Conservation (phyloP, 2,888 invertebrate genomes). For the Arrhopalites spinosus region DNA sequence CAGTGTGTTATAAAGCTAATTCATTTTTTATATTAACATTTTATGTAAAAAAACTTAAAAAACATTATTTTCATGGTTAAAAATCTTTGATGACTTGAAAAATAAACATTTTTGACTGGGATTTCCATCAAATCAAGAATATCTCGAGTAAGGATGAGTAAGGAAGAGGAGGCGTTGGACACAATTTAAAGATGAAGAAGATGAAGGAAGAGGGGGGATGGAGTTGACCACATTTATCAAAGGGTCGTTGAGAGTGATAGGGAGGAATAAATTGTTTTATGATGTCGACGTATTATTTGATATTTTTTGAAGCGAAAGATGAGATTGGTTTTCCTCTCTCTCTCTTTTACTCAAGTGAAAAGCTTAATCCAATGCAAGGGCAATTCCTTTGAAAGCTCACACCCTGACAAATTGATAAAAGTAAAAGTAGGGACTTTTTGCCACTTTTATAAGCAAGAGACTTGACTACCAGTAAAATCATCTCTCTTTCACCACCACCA, state of each 20-base stretch:
- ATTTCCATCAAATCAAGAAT: no score
- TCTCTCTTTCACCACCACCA: no score
- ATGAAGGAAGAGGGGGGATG: neutral
- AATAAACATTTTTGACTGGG: no score
- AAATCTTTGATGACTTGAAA: no score
- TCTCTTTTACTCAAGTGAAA: neutral
- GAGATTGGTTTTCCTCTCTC: neutral
- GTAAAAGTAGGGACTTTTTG: conserved; percentile 18
- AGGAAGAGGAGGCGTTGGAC: no score
- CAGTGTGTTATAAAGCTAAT: no score
- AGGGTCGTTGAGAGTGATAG: conserved; percentile 18
- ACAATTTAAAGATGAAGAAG: neutral
- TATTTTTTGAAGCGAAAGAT: conserved; percentile 20
- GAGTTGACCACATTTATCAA: conserved; percentile 33
- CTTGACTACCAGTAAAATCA: no score
- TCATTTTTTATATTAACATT: no score
- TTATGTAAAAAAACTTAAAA: no score
- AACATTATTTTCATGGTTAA: no score
- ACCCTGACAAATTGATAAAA: conserved; percentile 36
- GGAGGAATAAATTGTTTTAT: conserved; percentile 34
- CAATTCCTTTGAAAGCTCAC: conserved; percentile 38
- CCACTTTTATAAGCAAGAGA: no score
- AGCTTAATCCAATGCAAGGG: conserved; percentile 29
- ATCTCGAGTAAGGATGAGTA: no score
- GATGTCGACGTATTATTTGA: conserved; percentile 28